phyloP scores from a whole-genome alignment of 2,888 invertebrate genomes.

The Colletes collaris region DNA sequence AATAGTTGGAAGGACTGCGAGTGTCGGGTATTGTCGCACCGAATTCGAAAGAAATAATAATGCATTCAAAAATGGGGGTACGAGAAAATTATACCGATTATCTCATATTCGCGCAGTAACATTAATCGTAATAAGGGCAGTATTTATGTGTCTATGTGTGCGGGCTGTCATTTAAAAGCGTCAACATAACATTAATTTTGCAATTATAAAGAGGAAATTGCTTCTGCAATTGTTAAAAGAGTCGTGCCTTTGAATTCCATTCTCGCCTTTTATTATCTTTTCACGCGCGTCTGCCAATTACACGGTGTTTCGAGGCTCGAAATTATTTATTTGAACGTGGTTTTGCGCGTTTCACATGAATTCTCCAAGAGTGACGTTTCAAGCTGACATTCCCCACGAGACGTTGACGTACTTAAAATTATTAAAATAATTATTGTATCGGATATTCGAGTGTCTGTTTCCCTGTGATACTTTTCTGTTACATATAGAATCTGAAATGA shows the following conservation, averaged over 20 bases:
- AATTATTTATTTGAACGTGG: neutral
- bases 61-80: neutral
- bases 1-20: no score
- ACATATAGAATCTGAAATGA: no score
- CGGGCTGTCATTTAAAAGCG: slow-evolving; percentile 34
- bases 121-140: slow-evolving; percentile 34
- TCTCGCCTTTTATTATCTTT: slow-evolving; percentile 13
- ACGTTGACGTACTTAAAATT: neutral
- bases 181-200: slow-evolving; percentile 20
- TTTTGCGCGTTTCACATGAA: neutral
- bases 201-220: slow-evolving; percentile 32
- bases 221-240: slow-evolving; percentile 31
- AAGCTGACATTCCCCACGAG: neutral
- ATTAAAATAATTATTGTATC: neutral
- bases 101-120: slow-evolving; percentile 20
- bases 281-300: slow-evolving; percentile 3
- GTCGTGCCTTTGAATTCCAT: slow-evolving; percentile 1
- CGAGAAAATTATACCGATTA: slow-evolving; percentile 37
- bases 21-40: neutral
- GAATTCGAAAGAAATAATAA: neutral
- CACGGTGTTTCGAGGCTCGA: neutral
- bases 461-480: no score
- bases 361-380: neutral
- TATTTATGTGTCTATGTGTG: neutral
- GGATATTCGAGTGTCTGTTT: no score